Percentiles rank a stretch among this genome's conserved stretches.
Evolutionary conservation across 2,797 vertebrate genomes (phyloP).

Genomic region (Moxostoma hubbsi): DNA sequence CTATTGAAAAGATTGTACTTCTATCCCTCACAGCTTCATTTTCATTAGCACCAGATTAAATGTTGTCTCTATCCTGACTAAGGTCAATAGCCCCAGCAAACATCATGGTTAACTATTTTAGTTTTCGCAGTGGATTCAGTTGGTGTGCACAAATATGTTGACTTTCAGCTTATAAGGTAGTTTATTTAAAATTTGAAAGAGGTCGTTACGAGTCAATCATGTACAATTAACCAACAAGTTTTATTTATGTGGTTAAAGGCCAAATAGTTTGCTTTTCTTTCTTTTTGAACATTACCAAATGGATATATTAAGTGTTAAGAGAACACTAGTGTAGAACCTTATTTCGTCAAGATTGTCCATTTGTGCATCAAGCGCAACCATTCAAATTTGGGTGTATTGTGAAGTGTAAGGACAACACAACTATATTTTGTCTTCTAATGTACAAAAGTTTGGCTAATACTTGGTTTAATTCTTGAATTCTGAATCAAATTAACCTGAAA

Average conservation of each 20-base stretch:
- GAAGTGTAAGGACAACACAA: not conserved
- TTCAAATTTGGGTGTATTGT: not conserved
- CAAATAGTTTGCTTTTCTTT: not conserved
- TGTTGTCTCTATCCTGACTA: not conserved
- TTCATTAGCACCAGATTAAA: not conserved
- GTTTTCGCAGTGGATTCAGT: not conserved
- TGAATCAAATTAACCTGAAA: not conserved
- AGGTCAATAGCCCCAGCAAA: not conserved
- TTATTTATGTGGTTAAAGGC: not conserved
- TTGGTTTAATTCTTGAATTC: not conserved
- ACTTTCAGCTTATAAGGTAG: not conserved
- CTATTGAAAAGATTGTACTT: not conserved
- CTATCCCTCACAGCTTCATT: too few relatives aligned
- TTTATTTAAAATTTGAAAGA: not conserved
- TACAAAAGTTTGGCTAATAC: not conserved
- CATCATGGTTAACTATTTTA: not conserved
- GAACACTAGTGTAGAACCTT: not conserved
- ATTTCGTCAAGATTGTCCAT: constrained; percentile 9
- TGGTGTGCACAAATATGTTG: not conserved
- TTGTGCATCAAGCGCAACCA: not conserved
- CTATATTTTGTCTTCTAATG: not conserved
- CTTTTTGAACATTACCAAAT: not conserved
- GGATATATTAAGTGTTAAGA: not conserved
- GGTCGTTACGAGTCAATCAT: not conserved
- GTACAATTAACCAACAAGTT: not conserved